Evolutionary conservation across 2,113 vertebrate genomes (phyloP).

Genomic region (Phalacrocorax brasilianus): DNA sequence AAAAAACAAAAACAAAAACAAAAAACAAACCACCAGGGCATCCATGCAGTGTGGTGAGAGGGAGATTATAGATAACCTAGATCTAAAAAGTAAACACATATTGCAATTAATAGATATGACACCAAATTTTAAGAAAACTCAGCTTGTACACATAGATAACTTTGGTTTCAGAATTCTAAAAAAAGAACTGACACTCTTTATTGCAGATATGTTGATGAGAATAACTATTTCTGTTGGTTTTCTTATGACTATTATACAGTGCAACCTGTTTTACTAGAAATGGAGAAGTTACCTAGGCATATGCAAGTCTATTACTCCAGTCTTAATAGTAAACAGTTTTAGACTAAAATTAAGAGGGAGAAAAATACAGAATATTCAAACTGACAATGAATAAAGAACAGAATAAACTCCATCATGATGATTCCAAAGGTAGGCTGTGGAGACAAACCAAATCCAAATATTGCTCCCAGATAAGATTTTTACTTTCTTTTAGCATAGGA

Average conservation of each 20-base stretch:
- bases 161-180: background rate
- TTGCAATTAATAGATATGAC: background rate
- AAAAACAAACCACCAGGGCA: background rate
- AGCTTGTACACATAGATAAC: background rate
- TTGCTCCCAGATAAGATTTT: background rate
- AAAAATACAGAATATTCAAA: background rate
- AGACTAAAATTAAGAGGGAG: background rate
- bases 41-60: background rate
- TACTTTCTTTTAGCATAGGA: background rate
- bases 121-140: background rate
- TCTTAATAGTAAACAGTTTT: background rate
- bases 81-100: background rate
- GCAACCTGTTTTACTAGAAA: background rate
- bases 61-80: background rate
- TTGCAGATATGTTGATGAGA: background rate
- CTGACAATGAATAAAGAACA: background rate
- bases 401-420: background rate
- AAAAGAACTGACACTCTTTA: background rate
- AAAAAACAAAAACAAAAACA: background rate
- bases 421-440: background rate
- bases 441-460: background rate
- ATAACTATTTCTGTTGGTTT: background rate
- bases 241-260: background rate
- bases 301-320: background rate
- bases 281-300: background rate